These are phyloP conservation scores for Furnarius figulus DNA, from an alignment of 2,113 vertebrate species.

Conservation along the genomic window DNA sequence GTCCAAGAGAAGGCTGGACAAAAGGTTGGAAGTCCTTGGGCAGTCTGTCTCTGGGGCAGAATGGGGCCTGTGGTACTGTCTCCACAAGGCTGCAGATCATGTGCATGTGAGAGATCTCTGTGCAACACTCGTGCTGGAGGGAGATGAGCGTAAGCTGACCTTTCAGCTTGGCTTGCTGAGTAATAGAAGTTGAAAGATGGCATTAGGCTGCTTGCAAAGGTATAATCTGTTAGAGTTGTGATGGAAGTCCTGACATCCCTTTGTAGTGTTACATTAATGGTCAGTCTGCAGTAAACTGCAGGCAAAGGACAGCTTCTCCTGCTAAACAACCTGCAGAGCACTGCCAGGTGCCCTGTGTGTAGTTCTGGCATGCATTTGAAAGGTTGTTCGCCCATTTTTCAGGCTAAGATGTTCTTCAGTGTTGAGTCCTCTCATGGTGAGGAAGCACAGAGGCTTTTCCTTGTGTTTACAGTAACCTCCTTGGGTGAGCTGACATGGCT, in stretches of 20 bases:
- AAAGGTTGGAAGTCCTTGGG: neutral
- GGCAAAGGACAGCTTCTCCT: neutral
- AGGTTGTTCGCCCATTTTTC: neutral
- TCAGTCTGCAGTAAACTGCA: neutral
- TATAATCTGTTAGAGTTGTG: neutral
- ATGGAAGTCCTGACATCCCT: neutral
- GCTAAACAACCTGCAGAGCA: neutral
- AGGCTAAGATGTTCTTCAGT: neutral
- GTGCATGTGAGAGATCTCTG: neutral
- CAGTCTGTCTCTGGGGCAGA: neutral
- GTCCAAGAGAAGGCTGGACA: neutral
- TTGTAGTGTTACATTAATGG: neutral
- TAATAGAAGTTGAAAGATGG: neutral
- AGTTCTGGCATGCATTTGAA: neutral
- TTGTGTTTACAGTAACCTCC: neutral
- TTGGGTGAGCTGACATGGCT: neutral
- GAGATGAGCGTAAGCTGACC: neutral
- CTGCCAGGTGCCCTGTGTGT: neutral
- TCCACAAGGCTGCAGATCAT: neutral
- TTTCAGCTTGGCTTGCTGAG: neutral
- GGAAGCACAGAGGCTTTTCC: neutral
- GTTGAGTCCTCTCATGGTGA: neutral
- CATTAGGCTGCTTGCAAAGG: neutral
- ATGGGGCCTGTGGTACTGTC: neutral
- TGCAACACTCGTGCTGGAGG: accelerated